These are phyloP conservation scores for Gallinago paraguaiae DNA, from an alignment of 2,113 vertebrate genomes.

Conservation along the genomic window DNA sequence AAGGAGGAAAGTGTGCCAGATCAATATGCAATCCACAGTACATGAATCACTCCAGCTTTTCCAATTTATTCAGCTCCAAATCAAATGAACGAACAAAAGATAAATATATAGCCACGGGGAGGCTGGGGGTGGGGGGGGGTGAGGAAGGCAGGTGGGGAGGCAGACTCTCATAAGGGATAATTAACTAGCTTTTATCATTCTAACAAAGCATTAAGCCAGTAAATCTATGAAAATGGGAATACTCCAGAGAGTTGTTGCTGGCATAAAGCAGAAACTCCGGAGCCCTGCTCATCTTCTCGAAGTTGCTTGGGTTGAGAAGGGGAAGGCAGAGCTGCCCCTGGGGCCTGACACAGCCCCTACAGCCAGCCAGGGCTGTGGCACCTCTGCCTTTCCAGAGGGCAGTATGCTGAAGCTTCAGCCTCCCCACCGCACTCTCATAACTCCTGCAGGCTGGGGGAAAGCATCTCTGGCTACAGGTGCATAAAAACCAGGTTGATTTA, in stretches of 20 bases:
- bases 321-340: background rate
- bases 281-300: background rate
- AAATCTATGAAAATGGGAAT: slow-evolving; percentile 38
- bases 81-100: slow-evolving; percentile 63
- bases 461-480: background rate
- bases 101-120: slow-evolving; percentile 45
- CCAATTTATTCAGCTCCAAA: slow-evolving; percentile 66
- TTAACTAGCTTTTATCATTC: slow-evolving; percentile 63
- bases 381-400: background rate
- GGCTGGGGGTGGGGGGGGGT: background rate
- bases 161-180: slow-evolving; percentile 35
- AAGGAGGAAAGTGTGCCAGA: slow-evolving; percentile 47
- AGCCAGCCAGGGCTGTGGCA: background rate
- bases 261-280: background rate
- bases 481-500: background rate
- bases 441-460: background rate
- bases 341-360: background rate
- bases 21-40: slow-evolving; percentile 61
- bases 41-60: slow-evolving; percentile 65
- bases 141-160: slow-evolving; percentile 37
- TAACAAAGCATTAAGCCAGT: slow-evolving; percentile 50
- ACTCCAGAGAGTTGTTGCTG: background rate
- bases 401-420: background rate
- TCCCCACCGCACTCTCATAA: background rate
- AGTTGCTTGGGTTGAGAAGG: background rate